Percentiles rank a stretch among this genome's conserved stretches.
Evolutionary conservation across 1,140 invertebrate genomes (phyloP).

Genomic region (Temnothorax longispinosus): DNA sequence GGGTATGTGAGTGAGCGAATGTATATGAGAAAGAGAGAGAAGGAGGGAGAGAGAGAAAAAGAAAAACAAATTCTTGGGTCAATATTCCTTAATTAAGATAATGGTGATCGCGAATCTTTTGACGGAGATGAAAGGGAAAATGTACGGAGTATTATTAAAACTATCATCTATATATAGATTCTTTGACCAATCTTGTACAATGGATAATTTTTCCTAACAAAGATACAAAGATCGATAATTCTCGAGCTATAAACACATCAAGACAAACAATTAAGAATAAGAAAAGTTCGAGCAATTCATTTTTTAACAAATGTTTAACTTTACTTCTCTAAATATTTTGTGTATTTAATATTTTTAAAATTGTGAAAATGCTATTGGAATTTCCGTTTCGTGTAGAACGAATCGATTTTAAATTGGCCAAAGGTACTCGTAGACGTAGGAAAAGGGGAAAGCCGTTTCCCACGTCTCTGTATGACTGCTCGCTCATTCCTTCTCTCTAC

Average conservation of each 20-base stretch:
- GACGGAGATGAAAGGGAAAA: conserved; percentile 20
- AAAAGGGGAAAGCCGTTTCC: conserved; percentile 33
- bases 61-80: background rate
- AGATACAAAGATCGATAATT: background rate
- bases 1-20: background rate
- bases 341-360: background rate
- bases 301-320: background rate
- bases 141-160: background rate
- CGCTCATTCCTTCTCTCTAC: background rate
- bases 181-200: background rate
- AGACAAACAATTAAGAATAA: background rate
- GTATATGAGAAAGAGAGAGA: background rate
- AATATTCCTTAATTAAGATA: conserved; percentile 52
- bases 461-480: conserved; percentile 33
- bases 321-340: background rate
- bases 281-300: background rate
- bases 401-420: background rate
- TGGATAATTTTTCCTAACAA: conserved; percentile 9
- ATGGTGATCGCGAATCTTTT: conserved; percentile 10
- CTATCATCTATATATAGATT: background rate
- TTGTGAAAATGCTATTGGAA: background rate
- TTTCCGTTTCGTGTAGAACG: background rate
- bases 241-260: background rate
- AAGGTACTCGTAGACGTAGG: background rate
- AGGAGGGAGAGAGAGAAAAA: background rate